Evolutionary conservation across 2,888 invertebrate genomes (phyloP), one percentile per base, ranked within the genome.

Genomic region (Parelbella ahira): DNA sequence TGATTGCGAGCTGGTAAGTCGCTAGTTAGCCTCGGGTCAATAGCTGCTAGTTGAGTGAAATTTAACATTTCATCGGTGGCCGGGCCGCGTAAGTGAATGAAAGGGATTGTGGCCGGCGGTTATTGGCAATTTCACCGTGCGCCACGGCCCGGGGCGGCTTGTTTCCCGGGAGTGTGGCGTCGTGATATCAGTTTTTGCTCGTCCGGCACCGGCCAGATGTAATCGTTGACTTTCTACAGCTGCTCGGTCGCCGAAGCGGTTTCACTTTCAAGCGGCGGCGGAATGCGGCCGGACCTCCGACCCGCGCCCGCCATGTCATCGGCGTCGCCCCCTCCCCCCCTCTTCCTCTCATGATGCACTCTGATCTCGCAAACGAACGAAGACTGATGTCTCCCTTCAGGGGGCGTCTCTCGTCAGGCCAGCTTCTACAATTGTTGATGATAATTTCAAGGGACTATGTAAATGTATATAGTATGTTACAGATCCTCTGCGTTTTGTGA

Each of bases 271-370:
- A 79, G 73, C 77, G 72, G 66, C 76, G 72, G 58, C 48, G 83
- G 86, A 86, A 86, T 84, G 86, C 79, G 84, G 78, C 76, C 82
- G 81, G 76, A 84, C 83, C 86, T 83, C 76, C 83, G 84, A 84
- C 83, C 83, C 76, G 69, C 64, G 65, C 64, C 63, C 55, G 52
- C 58, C 46, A 38, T 48, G 47, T 55, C 58, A 48, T 54, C 56
- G 57, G 51, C 53, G 51, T n/a, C n/a, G n/a, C n/a, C 58, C 45
- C 46, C 58, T 50, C 58, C 50, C 32, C 51, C 45, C 54, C 52
- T 12, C 11, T 10, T 9, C 27, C 41, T 32, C 39, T 27, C 23
- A 27, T 4, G 39, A 33, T 27, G 33, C 41, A 33, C 41, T 27
- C 27, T 10, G 18, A 30, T 24, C 11, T 11, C 38, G 36, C 27